Base-by-base conservation (phyloP, 2,888 invertebrate genomes). In the Erannis defoliaria region DNA sequence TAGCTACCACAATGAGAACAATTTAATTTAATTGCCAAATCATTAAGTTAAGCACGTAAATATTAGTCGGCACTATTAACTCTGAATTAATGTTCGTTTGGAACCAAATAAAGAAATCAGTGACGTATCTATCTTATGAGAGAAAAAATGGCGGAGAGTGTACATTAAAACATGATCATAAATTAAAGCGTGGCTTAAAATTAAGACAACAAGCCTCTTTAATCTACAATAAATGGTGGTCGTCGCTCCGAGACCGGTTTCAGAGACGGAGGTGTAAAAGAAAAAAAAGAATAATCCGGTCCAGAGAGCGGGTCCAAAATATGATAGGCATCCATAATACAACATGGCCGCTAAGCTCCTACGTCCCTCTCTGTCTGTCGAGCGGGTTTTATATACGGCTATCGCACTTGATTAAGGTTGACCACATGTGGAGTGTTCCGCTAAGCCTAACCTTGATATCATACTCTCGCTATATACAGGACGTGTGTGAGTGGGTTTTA, bases 161-260 rank as follows among this genome's bases (percentile, higher is more conserved):
- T 81, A 85, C 88, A 88, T 89, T 90, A 90, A 90, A 90, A 91
- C 84, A 85, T 85, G 81, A 79, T 81, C 85, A 91, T 93, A 93
- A 93, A 92, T 93, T 93, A 91, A 88, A 89, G 84, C 85, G 85
- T 86, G 88, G 87, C 88, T 93, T 90, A 92, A 93, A 93, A 93
- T 93, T 93, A 93, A 93, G 93, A 93, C 93, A 93, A 93, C 93
- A 93, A 92, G 89, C 86, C 91, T 92, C 89, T 93, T 93, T 93
- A 93, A 93, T 93, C 93, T 93, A 92, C 90, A 92, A 93, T 93
- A 93, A 92, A 93, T 92, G 92, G 88, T 87, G 86, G 90, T 87
- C 90, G 89, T 86, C 90, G 86, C 85, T 82, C 82, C 74, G 78
- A 86, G 89, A 93, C 91, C 92, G 91, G 92, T 92, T 92, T 73